phyloP scores from a whole-genome alignment of 2,888 invertebrate genomes.

The Incurvaria masculella region DNA sequence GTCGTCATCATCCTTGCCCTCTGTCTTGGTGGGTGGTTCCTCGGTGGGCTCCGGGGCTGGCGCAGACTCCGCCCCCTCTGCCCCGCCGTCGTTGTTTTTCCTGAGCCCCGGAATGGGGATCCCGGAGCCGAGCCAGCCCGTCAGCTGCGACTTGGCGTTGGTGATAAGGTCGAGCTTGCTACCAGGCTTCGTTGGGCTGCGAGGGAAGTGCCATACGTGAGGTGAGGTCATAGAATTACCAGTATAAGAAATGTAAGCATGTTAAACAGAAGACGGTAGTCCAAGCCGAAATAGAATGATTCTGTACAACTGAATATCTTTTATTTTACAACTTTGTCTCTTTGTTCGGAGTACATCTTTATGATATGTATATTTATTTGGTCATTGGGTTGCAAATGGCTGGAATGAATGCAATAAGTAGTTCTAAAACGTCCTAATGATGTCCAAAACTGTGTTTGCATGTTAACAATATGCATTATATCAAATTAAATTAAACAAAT shows the following conservation, averaged over 20 bases:
- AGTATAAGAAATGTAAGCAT: not conserved
- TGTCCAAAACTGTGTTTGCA: no score
- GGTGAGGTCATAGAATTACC: not conserved
- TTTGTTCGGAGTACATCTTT: not conserved
- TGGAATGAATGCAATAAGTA: no score
- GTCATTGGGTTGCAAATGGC: no score
- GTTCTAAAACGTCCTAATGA: no score
- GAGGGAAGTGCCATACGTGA: conserved; percentile 18
- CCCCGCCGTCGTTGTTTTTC: conserved; percentile 59
- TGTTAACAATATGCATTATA: no score
- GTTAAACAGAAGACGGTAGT: not conserved
- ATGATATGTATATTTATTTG: not conserved
- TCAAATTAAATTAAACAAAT: no score
- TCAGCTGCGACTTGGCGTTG: conserved; percentile 82
- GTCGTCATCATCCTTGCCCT: conserved; percentile 76
- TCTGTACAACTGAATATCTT: not conserved
- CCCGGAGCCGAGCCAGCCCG: conserved; percentile 80
- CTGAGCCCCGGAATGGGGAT: conserved; percentile 73
- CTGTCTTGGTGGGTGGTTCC: conserved; percentile 34
- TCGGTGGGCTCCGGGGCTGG: conserved; percentile 42
- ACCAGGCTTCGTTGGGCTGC: conserved; percentile 68
- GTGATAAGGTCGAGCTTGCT: conserved; percentile 80
- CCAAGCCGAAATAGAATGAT: no score
- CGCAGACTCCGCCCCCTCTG: conserved; percentile 43
- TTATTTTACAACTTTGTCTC: not conserved